Conservation (phyloP, 1,140 invertebrate genomes). For the Drosophila lini region DNA sequence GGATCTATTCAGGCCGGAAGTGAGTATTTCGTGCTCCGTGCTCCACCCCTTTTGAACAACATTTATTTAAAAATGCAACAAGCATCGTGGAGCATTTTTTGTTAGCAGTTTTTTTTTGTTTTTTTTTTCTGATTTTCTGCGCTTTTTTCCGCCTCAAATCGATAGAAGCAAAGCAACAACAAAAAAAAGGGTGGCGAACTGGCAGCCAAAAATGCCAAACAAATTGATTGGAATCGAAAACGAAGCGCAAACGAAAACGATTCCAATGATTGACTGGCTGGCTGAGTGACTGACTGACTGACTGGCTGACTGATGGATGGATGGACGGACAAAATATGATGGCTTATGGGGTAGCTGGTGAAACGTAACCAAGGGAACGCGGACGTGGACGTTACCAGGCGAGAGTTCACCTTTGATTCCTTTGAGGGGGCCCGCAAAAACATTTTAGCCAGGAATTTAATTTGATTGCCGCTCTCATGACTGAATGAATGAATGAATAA, state of each 20-base stretch:
- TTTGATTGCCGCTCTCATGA: constrained; percentile 48
- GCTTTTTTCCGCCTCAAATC: constrained; percentile 48
- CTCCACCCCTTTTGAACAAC: constrained; percentile 4
- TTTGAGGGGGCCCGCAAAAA: constrained; percentile 9
- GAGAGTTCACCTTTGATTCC: constrained; percentile 21
- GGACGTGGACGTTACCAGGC: neutral
- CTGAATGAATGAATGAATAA: constrained; percentile 26
- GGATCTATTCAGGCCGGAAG: constrained; percentile 24
- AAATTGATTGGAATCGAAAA: constrained; percentile 83
- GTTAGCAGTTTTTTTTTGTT: neutral
- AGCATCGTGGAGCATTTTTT: constrained; percentile 50
- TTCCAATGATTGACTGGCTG: constrained; percentile 79
- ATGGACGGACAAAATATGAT: constrained; percentile 43
- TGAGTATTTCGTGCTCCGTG: constrained; percentile 5
- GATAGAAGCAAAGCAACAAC: constrained; percentile 30
- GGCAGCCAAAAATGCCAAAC: constrained; percentile 80
- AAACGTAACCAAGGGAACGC: constrained; percentile 34
- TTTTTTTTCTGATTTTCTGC: constrained; percentile 18
- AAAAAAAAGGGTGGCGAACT: constrained; percentile 10
- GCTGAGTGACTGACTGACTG: constrained; percentile 58
- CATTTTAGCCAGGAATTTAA: constrained; percentile 48
- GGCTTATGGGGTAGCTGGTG: constrained; percentile 33
- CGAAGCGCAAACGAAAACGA: constrained; percentile 82
- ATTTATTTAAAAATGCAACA: constrained; percentile 79
- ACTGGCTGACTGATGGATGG: constrained; percentile 16